phyloP scores from a whole-genome alignment of 2,113 vertebrate species.

The Rhinopomastus cyanomelas region DNA sequence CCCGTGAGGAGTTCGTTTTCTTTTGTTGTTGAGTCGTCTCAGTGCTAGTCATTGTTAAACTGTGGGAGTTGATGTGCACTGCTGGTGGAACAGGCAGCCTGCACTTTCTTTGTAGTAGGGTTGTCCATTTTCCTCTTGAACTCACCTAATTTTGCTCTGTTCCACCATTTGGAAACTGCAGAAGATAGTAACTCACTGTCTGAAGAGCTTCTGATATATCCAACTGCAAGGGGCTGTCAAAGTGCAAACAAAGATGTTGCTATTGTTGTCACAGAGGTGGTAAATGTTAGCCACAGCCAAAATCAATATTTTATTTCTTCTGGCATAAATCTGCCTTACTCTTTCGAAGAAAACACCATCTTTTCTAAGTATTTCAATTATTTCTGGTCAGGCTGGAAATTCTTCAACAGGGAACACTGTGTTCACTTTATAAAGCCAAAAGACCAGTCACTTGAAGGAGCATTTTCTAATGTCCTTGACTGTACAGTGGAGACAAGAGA shows the following conservation, averaged over 20 bases:
- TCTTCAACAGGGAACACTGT: neutral
- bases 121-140: neutral
- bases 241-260: neutral
- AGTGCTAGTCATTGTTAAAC: conserved; percentile 33
- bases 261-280: conserved; percentile 8
- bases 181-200: neutral
- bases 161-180: neutral
- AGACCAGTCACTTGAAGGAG: neutral
- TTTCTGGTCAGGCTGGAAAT: neutral
- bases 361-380: conserved; percentile 36
- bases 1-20: conserved; percentile 18
- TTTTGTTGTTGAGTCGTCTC: conserved; percentile 48
- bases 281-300: neutral
- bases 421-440: neutral
- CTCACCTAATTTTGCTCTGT: neutral
- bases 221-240: neutral
- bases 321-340: neutral
- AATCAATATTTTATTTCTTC: conserved; percentile 18
- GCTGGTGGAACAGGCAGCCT: conserved; percentile 1
- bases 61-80: neutral
- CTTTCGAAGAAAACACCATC: neutral
- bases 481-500: neutral
- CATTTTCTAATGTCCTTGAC: neutral
- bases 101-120: neutral
- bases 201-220: neutral